Conservation (phyloP, 2,797 vertebrate genomes). For the Acipenser transmontanus region DNA sequence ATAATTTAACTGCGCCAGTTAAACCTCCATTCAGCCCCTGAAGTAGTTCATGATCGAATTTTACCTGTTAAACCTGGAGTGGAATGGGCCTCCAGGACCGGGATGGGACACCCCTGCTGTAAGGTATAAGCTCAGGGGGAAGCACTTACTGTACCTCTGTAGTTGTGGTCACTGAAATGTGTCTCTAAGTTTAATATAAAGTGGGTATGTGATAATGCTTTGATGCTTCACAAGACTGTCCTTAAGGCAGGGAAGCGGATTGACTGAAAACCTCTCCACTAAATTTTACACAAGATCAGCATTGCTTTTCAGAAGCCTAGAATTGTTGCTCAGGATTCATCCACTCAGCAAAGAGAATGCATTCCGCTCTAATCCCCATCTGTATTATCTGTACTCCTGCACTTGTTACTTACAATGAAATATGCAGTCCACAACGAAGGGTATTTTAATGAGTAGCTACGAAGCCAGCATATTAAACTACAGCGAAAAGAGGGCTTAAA, state of each 20-base stretch:
- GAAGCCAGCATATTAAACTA: no score
- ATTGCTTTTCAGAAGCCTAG: not conserved
- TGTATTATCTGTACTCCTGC: no score
- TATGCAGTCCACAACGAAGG: not conserved
- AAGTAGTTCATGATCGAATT: no score
- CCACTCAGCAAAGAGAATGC: not conserved
- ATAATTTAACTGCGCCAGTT: no score
- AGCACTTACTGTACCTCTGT: slow-evolving; percentile 3
- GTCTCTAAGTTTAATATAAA: slow-evolving; percentile 10
- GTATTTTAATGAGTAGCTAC: no score
- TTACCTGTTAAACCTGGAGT: no score
- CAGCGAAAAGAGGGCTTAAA: no score
- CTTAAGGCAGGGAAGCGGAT: not conserved
- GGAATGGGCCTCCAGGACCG: no score
- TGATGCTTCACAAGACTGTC: slow-evolving; percentile 12
- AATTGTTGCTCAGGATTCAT: not conserved
- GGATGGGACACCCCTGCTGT: no score
- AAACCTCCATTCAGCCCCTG: no score
- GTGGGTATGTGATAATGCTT: slow-evolving; percentile 15
- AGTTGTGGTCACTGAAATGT: not conserved
- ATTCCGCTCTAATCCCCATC: no score
- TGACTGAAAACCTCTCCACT: not conserved
- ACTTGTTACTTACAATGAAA: not conserved
- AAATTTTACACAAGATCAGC: not conserved
- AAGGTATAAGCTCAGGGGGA: slow-evolving; percentile 3